Percentiles rank a stretch among this genome's conserved stretches.
phyloP scores from a whole-genome alignment of 2,888 invertebrate species.

The Nephrotoma flavescens region DNA sequence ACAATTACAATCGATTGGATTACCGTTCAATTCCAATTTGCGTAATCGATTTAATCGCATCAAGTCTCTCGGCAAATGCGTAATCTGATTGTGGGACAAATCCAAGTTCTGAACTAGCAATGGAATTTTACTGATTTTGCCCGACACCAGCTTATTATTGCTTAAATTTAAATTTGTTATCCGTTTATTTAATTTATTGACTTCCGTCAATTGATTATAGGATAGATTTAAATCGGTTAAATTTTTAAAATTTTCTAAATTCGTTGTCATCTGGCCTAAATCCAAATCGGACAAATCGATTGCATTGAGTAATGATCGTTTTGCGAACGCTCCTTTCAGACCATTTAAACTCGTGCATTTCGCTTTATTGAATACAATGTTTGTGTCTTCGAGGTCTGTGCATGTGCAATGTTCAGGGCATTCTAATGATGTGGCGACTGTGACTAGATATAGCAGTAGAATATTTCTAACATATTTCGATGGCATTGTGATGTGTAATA shows the following conservation, averaged over 20 bases:
- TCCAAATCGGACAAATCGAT: constrained; percentile 49
- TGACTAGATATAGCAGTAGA: constrained; percentile 9
- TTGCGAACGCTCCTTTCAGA: constrained; percentile 13
- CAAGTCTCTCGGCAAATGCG: constrained; percentile 43
- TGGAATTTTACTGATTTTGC: constrained; percentile 39
- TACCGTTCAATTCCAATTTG: constrained; percentile 48
- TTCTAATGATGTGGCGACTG: constrained; percentile 8
- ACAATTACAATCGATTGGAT: constrained; percentile 56
- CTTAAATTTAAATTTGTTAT: constrained; percentile 44
- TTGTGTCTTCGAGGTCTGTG: constrained; percentile 16
- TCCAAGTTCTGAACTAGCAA: constrained; percentile 44
- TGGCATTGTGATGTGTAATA: neutral
- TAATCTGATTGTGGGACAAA: constrained; percentile 44
- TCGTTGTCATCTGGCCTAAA: constrained; percentile 40
- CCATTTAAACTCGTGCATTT: constrained; percentile 26
- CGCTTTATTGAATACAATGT: constrained; percentile 23
- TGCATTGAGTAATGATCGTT: constrained; percentile 26
- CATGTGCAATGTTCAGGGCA: constrained; percentile 28
- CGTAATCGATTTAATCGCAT: constrained; percentile 39
- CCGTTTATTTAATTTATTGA: constrained; percentile 43
- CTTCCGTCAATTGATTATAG: constrained; percentile 40
- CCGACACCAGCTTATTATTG: constrained; percentile 41
- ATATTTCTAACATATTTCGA: neutral
- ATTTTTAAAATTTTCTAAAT: constrained; percentile 42
- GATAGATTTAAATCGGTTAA: constrained; percentile 49